These are phyloP conservation scores for Nebria brevicollis DNA, from an alignment of 2,888 invertebrate genomes.

Conservation along the genomic window DNA sequence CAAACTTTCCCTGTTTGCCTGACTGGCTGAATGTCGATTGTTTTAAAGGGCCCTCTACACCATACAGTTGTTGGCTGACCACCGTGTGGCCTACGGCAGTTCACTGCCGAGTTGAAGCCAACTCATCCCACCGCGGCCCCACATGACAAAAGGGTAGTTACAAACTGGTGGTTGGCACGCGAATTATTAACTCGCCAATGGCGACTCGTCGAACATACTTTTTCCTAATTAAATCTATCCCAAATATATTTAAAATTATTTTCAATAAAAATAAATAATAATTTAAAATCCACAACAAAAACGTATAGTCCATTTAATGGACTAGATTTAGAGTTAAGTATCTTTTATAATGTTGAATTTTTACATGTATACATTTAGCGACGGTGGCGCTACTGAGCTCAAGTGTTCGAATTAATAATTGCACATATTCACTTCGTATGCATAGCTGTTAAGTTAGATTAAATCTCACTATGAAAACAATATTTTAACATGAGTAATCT, in stretches of 20 bases:
- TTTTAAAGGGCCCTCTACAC: conserved; percentile 3
- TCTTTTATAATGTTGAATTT: too few species aligned
- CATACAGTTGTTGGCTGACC: background rate
- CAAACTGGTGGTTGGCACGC: conserved; percentile 18
- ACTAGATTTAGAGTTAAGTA: too few species aligned
- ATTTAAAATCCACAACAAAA: too few species aligned
- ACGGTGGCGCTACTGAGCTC: background rate
- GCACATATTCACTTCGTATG: background rate
- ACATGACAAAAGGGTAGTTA: background rate
- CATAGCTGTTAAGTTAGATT: background rate
- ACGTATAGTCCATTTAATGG: too few species aligned
- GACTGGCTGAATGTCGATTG: conserved; percentile 13
- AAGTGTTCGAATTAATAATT: background rate
- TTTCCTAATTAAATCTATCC: too few species aligned
- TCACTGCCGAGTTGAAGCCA: background rate
- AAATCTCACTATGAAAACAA: background rate
- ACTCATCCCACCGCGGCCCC: background rate
- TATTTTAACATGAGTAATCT: background rate
- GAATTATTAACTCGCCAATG: conserved; percentile 11
- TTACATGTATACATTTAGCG: background rate
- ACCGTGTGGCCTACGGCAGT: background rate
- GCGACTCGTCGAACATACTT: background rate
- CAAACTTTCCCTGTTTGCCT: conserved; percentile 6
- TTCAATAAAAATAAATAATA: too few species aligned
- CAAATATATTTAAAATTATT: too few species aligned